phyloP scores from a whole-genome alignment of 2,888 invertebrate species.

The Volucella bombylans region DNA sequence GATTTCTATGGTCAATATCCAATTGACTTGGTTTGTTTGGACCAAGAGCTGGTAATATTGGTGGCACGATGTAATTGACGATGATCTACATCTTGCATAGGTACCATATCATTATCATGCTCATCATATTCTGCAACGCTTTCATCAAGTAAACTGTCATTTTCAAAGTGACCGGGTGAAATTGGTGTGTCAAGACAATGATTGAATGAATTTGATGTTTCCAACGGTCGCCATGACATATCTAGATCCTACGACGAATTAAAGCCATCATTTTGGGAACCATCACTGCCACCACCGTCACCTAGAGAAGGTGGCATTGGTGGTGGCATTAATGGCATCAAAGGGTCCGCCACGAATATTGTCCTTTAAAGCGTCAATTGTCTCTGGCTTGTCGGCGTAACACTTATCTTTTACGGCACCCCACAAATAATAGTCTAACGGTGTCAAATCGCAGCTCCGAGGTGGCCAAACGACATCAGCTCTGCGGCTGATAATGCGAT shows the following conservation, averaged over 20 bases:
- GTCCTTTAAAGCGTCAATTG: no score
- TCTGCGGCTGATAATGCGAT: no score
- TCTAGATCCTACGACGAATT: slow-evolving; percentile 83
- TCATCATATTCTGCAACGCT: slow-evolving; percentile 86
- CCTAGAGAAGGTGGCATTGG: slow-evolving; percentile 78
- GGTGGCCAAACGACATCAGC: no score
- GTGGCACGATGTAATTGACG: slow-evolving; percentile 83
- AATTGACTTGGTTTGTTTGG: slow-evolving; percentile 80
- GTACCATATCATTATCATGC: slow-evolving; percentile 82
- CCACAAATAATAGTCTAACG: no score
- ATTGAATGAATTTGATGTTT: slow-evolving; percentile 81
- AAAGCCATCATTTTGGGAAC: slow-evolving; percentile 78
- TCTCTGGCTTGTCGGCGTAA: no score
- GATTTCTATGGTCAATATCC: slow-evolving; percentile 92
- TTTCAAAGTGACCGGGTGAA: slow-evolving; percentile 87
- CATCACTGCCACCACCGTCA: slow-evolving; percentile 28
- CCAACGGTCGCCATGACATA: slow-evolving; percentile 82
- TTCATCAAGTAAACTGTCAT: slow-evolving; percentile 83
- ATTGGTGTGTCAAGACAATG: slow-evolving; percentile 85
- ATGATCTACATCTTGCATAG: slow-evolving; percentile 85
- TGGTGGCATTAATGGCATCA: slow-evolving; percentile 80
- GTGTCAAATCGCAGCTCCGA: no score
- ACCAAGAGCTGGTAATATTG: slow-evolving; percentile 30
- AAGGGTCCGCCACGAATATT: no score
- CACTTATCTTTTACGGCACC: no score